Evolutionary conservation across 1,140 invertebrate species (phyloP), one percentile per base, ranked within the genome.

Genomic region (Aricia agestis): DNA sequence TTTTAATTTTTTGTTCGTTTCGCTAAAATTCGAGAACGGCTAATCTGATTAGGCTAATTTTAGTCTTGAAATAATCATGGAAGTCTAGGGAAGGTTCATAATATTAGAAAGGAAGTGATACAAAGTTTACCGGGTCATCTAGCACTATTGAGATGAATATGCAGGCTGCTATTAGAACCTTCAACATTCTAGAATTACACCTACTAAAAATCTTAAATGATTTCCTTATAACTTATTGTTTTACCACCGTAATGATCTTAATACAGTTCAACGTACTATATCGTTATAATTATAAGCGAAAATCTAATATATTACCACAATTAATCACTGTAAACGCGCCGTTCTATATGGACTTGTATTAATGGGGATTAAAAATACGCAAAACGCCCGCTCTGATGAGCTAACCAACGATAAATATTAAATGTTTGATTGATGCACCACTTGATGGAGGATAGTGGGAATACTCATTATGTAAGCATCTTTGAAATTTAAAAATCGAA

Each of bases 321-420:
- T 63, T 63, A 63, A 63, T 63, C 59, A 63, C 19, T 31, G 18
- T 63, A 25, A 63, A 19, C 59, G 75, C 70, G 72, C 71, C 74
- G 72, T 59, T 61, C 52, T 75, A 77, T 75, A 76, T 79, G 78
- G 78, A 85, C 78, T 83, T 85, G 82, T 82, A 82, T 86, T 84
- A 84, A 82, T 84, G 79, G 81, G 82, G 77, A 81, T 81, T 82
- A 84, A 85, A 80, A 82, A 82, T 83, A 87, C 84, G 81, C 79
- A 83, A 82, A 83, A 79, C 76, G 74, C 63, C 73, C 36, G 57
- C 67, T 19, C 68, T 63, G 63, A 70, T 42, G 58, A 63, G 61
- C 59, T 17, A 32, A 31, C 11, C 45, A 52, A 63, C 59, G 6
- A 63, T 63, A 63, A 63, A 63, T 63, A 63, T 63, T 63, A 63